A percentile compares a stretch with the other conserved stretches of the same genome.
Conservation (phyloP, 92 coral and sea anemone genomes). For the Porites divaricata region DNA sequence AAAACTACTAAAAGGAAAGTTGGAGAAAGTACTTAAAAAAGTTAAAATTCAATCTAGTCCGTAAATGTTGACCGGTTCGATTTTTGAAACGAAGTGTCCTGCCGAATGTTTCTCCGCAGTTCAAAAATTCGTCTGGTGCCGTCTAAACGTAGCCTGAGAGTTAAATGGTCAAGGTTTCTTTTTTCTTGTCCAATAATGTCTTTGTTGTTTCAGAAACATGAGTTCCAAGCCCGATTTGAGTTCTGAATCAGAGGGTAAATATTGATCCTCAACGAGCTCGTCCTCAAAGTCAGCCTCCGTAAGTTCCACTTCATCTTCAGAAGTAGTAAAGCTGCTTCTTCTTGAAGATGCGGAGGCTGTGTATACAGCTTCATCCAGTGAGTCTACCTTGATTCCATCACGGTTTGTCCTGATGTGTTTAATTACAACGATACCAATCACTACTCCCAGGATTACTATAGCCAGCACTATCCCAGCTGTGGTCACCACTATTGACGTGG, state of each 20-base stretch:
- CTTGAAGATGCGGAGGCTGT: constrained; percentile 79
- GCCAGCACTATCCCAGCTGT: constrained; percentile 89
- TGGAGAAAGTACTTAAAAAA: no score
- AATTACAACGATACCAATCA: constrained; percentile 60
- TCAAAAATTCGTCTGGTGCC: no score
- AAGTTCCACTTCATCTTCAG: constrained; percentile 84
- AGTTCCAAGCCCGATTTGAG: constrained; percentile 96
- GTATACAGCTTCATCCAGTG: constrained; percentile 76
- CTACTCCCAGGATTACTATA: constrained; percentile 74
- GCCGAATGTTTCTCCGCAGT: no score
- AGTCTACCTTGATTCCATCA: constrained; percentile 63
- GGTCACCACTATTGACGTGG: constrained; percentile 80
- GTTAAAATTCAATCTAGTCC: no score
- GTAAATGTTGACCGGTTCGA: no score
- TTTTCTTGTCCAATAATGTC: constrained; percentile 92
- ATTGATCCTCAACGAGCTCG: constrained; percentile 94
- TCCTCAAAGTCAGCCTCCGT: constrained; percentile 94
- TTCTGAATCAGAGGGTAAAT: constrained; percentile 95
- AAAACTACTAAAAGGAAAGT: no score
- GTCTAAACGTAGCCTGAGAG: no score
- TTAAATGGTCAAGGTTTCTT: constrained; percentile 55
- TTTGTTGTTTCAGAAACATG: constrained; percentile 96
- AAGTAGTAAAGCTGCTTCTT: constrained; percentile 80
- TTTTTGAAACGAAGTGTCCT: no score
- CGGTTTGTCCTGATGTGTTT: constrained; percentile 63